These are phyloP conservation scores for Agrotis segetum DNA, from an alignment of 2,888 invertebrate genomes.

Conservation along the genomic window DNA sequence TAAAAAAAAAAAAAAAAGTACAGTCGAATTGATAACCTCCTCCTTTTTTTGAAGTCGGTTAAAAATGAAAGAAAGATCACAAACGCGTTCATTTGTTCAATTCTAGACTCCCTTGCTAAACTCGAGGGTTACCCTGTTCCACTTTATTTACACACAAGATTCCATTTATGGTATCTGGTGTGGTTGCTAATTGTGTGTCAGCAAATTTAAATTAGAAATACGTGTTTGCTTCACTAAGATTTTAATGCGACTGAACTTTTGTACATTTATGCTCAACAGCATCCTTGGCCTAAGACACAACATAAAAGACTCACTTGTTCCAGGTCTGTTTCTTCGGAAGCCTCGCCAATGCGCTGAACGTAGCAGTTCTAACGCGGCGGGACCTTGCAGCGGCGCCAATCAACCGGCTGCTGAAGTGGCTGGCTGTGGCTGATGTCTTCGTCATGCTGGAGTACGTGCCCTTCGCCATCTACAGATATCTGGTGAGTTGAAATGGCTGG, in stretches of 20 bases:
- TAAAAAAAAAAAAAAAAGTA: too few species aligned
- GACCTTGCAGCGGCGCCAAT: conserved; percentile 96
- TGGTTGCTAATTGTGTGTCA: too few species aligned
- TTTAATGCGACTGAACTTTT: too few species aligned
- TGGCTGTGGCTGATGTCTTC: conserved; percentile 97
- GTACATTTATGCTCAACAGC: too few species aligned
- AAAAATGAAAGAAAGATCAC: too few species aligned
- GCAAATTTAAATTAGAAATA: too few species aligned
- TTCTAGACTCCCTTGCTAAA: neutral
- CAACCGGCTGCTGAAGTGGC: conserved; percentile 95
- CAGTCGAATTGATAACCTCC: too few species aligned
- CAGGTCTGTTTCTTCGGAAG: conserved; percentile 97
- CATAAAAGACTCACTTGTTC: conserved; percentile 42
- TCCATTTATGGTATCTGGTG: too few species aligned
- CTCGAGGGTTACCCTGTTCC: neutral
- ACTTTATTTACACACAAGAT: too few species aligned
- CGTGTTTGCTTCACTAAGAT: too few species aligned
- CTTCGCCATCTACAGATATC: conserved; percentile 84
- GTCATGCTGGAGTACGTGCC: conserved; percentile 95
- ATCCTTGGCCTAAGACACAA: too few species aligned
- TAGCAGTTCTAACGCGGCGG: conserved; percentile 95
- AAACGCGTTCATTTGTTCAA: neutral
- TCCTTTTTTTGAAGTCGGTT: too few species aligned
- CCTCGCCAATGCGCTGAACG: conserved; percentile 96
- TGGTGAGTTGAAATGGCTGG: conserved; percentile 73